Percentiles rank a stretch among this genome's conserved stretches.
Evolutionary conservation across 1,140 invertebrate genomes (phyloP).

Genomic region (Choristoneura fumiferana): DNA sequence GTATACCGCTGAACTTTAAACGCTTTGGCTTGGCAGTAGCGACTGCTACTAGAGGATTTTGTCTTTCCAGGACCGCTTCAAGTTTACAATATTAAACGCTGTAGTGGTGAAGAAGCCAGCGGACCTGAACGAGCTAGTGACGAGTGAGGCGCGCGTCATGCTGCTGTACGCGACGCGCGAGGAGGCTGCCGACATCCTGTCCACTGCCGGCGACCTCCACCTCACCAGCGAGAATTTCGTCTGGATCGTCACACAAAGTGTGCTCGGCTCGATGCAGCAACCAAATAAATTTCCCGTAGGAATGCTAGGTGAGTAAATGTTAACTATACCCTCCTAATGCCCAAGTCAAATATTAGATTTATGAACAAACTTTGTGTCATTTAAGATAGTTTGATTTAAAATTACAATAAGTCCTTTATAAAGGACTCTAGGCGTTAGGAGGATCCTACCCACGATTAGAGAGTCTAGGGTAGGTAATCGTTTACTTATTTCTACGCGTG

Average conservation of each 20-base stretch:
- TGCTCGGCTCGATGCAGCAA: constrained; percentile 86
- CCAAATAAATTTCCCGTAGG: constrained; percentile 93
- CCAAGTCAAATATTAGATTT: no score
- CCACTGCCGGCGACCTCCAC: constrained; percentile 88
- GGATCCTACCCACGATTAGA: no score
- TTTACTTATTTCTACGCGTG: no score
- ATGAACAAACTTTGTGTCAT: no score
- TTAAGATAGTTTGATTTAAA: no score
- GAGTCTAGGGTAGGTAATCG: no score
- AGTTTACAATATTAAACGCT: constrained; percentile 92
- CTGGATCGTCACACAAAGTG: constrained; percentile 98
- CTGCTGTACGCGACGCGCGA: constrained; percentile 93
- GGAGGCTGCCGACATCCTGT: constrained; percentile 92
- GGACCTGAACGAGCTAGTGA: constrained; percentile 87
- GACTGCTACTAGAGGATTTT: not conserved
- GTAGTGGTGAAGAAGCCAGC: constrained; percentile 87
- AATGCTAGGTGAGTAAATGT: constrained; percentile 88
- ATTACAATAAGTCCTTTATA: no score
- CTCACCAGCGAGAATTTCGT: constrained; percentile 97
- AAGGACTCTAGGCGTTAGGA: no score
- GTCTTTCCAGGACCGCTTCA: constrained; percentile 86
- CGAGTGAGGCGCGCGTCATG: constrained; percentile 95
- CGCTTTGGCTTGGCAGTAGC: not conserved
- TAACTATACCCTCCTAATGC: constrained; percentile 20
- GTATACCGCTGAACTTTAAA: constrained; percentile 16